These are phyloP conservation scores for Drosophila gunungcola DNA, from an alignment of 1,140 invertebrate genomes.

Conservation along the genomic window DNA sequence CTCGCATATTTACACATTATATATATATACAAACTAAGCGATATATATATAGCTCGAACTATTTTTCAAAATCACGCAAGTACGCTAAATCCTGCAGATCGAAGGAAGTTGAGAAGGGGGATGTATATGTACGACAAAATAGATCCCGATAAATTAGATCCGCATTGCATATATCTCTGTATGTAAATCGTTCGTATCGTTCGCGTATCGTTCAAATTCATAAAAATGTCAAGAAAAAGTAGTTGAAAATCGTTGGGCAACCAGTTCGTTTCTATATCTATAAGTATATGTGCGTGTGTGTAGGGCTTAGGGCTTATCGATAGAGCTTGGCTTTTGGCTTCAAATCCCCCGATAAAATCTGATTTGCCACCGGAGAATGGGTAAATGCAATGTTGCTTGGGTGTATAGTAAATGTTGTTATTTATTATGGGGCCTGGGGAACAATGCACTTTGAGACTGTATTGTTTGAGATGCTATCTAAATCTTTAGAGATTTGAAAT, in stretches of 20 bases:
- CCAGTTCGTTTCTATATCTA: conserved; percentile 46
- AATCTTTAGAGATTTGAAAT: background rate
- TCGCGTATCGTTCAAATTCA: conserved; percentile 36
- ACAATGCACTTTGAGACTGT: background rate
- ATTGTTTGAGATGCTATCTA: background rate
- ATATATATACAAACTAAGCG: conserved; percentile 36
- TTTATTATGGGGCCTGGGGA: conserved; percentile 19
- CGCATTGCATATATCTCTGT: conserved; percentile 45
- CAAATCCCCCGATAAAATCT: conserved; percentile 22
- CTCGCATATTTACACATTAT: conserved; percentile 72
- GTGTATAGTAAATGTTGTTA: conserved; percentile 40
- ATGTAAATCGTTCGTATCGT: conserved; percentile 38
- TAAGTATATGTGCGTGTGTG: conserved; percentile 45
- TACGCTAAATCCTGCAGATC: conserved; percentile 25
- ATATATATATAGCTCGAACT: conserved; percentile 44
- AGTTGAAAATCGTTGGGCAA: conserved; percentile 51
- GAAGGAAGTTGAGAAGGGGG: conserved; percentile 9
- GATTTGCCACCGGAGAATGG: conserved; percentile 13
- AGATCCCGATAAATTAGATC: conserved; percentile 16
- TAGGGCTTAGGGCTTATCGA: conserved; percentile 40
- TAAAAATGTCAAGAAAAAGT: conserved; percentile 30
- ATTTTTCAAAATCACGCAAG: conserved; percentile 30
- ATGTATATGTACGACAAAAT: background rate
- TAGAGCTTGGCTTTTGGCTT: conserved; percentile 38
- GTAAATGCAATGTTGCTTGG: conserved; percentile 18